Evolutionary conservation across 1,140 invertebrate species (phyloP).

Genomic region (Venturia canescens): DNA sequence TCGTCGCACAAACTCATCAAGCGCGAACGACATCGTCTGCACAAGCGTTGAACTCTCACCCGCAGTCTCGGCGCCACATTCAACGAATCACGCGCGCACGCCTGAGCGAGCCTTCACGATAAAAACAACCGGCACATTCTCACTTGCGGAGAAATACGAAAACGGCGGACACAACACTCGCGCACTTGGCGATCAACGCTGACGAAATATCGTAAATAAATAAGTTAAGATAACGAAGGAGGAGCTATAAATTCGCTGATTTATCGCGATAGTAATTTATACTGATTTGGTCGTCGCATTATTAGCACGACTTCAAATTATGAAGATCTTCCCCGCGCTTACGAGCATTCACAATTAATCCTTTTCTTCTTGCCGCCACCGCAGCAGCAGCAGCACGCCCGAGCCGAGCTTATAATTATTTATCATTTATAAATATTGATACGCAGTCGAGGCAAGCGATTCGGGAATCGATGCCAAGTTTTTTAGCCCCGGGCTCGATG

Average conservation of each 20-base stretch:
- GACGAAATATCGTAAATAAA: neutral
- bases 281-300: neutral
- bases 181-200: neutral
- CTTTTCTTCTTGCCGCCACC: constrained; percentile 3
- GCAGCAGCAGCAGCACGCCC: neutral
- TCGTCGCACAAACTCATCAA: constrained; percentile 3
- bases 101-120: neutral
- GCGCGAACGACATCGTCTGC: constrained; percentile 48
- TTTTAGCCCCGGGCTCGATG: neutral
- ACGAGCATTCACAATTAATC: constrained; percentile 2
- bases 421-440: constrained; percentile 34
- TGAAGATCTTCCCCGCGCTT: neutral
- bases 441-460: neutral
- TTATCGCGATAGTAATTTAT: constrained; percentile 10
- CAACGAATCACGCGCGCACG: neutral
- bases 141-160: too few relatives aligned
- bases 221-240: neutral
- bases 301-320: neutral
- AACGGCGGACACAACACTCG: too few relatives aligned
- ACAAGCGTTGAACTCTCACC: constrained; percentile 48
- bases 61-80: constrained; percentile 4
- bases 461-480: neutral
- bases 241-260: neutral
- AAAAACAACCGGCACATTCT: too few relatives aligned
- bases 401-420: constrained; percentile 20